Base-by-base conservation (phyloP, 2,797 vertebrate genomes). In the Syndactyla subalaris region DNA sequence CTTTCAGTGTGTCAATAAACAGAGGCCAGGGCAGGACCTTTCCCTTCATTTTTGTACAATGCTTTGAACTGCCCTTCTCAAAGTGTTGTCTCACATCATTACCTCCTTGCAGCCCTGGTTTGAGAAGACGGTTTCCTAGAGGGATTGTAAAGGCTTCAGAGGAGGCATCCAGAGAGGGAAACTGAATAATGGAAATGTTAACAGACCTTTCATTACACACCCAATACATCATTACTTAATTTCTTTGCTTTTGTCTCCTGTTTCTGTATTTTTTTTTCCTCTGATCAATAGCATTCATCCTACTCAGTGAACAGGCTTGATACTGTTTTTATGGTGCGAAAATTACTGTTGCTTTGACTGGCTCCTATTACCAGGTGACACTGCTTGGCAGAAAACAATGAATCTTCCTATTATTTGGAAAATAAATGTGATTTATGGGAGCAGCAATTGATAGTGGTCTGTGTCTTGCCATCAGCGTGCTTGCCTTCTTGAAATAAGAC, bases 291-390 rank as follows among this genome's bases (percentile, higher is more conserved):
- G 62, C 62, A 61, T 91, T 88, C 78, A 72, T 93, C 92, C 85
- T 72, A 45, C 79, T 85, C 83, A 43, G 76, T 75, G 94, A 95
- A 92, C 81, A 85, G 80, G 73, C n/a, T 71, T 87, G 91, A 84
- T 92, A 78, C 49, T 32, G 65, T 61, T 96, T 96, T 96, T 96
- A 88, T 84, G 91, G 93, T 29, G 54, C 30, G 62, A 97, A 95
- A 95, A 94, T 92, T 86, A 95, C 86, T 78, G 91, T 88, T 92
- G 88, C 89, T 96, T 95, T 96, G 95, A 93, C 91, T 74, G 45
- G 49, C 77, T 80, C 26, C 95, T 81, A 68, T 96, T 95, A 91
- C 54, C 27, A 54, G 22, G 85, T 89, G 93, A 96, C 78, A 62
- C 46, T 23, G 38, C 85, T 83, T 82, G 85, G 66, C 92, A 86